Percentiles rank a stretch among this genome's conserved stretches.
Conservation (phyloP, 2,113 vertebrate species). For the Centropristis striata region DNA sequence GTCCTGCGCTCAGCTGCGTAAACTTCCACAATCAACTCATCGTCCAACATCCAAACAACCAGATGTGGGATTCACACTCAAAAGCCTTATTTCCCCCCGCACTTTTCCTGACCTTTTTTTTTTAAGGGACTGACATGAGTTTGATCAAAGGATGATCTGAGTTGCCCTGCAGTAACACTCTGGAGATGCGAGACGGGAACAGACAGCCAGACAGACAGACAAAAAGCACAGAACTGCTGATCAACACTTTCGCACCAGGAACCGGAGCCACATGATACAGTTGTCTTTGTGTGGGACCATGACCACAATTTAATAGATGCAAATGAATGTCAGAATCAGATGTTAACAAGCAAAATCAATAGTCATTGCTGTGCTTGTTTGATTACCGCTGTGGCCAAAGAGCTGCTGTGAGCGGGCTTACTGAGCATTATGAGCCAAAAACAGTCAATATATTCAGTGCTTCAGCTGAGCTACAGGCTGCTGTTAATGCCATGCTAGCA, state of each 20-base stretch:
- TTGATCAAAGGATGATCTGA: conserved; percentile 28
- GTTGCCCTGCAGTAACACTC: conserved; percentile 45
- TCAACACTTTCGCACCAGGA: conserved; percentile 53
- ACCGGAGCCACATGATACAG: conserved; percentile 56
- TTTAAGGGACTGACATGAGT: conserved; percentile 16
- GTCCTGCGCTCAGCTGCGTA: conserved; percentile 76
- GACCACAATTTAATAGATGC: conserved; percentile 50
- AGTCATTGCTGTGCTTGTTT: conserved; percentile 40
- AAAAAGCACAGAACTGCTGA: conserved; percentile 59
- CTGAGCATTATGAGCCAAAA: conserved; percentile 51
- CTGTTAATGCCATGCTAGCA: conserved; percentile 36
- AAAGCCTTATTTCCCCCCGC: conserved; percentile 40
- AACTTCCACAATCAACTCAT: conserved; percentile 74
- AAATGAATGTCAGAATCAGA: conserved; percentile 56
- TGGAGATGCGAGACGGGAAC: conserved; percentile 36
- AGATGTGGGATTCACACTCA: conserved; percentile 72
- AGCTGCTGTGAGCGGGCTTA: conserved; percentile 46
- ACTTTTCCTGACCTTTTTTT: conserved; percentile 32
- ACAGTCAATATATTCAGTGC: conserved; percentile 55
- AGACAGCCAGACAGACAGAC: conserved; percentile 56
- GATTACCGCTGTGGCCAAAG: conserved; percentile 47
- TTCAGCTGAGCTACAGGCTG: conserved; percentile 47
- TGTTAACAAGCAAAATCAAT: conserved; percentile 66
- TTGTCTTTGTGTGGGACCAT: conserved; percentile 25
- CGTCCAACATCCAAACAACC: conserved; percentile 69